Percentiles rank a stretch among this genome's conserved stretches.
Conservation (phyloP, 2,888 invertebrate genomes). For the Andrena camellia region DNA sequence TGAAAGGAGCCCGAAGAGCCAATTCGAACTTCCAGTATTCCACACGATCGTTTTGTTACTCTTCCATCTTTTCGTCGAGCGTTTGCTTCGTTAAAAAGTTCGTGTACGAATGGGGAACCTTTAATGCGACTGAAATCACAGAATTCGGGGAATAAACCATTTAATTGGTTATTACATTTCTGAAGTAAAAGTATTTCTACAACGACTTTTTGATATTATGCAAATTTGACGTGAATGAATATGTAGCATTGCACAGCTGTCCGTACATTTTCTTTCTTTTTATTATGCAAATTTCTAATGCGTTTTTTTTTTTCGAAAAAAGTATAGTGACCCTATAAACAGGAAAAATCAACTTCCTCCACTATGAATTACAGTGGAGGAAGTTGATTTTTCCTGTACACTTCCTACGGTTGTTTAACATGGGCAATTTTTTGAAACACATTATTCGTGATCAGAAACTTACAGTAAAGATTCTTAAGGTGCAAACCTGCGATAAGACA, state of each 20-base stretch:
- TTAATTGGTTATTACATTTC: no score
- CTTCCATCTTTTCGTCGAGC: not conserved
- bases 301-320: not conserved
- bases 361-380: no score
- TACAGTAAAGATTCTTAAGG: no score
- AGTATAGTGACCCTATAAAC: not conserved
- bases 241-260: no score
- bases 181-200: no score
- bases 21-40: slow-evolving; percentile 29
- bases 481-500: no score
- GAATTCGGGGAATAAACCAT: not conserved
- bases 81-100: slow-evolving; percentile 15
- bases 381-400: no score
- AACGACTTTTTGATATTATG: no score
- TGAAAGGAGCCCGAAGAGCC: not conserved
- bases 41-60: not conserved
- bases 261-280: not conserved
- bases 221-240: no score
- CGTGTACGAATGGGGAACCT: not conserved
- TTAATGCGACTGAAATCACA: not conserved
- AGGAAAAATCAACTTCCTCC: not conserved
- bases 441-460: no score
- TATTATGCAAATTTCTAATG: not conserved
- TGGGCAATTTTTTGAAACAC: no score
- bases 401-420: no score